A percentile compares a stretch with the other conserved stretches of the same genome.
phyloP scores from a whole-genome alignment of 2,888 invertebrate species.

The Sinopyrophorus schimmeli region DNA sequence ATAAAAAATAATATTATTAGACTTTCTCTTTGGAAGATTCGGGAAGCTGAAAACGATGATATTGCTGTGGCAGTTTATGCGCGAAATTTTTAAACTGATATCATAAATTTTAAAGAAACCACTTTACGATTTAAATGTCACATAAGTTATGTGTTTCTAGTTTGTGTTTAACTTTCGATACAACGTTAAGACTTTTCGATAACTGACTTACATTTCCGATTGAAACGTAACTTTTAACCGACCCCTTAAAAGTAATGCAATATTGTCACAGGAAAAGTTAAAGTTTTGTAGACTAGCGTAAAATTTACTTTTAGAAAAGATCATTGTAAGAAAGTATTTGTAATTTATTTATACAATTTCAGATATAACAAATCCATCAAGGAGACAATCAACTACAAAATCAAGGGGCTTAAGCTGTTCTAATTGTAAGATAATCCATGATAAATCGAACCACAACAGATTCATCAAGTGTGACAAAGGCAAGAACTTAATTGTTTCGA shows the following conservation, averaged over 20 bases:
- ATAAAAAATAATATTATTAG: too few relatives aligned
- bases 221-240: conserved; percentile 9
- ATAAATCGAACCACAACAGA: conserved; percentile 45
- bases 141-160: conserved; percentile 42
- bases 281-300: neutral
- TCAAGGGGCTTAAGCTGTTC: conserved; percentile 33
- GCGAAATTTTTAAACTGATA: conserved; percentile 15
- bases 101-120: conserved; percentile 36
- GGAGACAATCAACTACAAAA: conserved; percentile 29
- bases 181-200: conserved; percentile 37
- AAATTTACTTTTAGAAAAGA: neutral
- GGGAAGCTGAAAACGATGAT: neutral
- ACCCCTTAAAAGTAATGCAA: neutral
- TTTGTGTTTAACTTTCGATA: conserved; percentile 41
- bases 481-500: conserved; percentile 45
- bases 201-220: conserved; percentile 14
- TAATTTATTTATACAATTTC: conserved; percentile 3
- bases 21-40: too few relatives aligned
- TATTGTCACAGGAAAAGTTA: neutral
- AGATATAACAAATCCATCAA: conserved; percentile 20
- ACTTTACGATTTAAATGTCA: conserved; percentile 37
- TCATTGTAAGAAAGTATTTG: too few relatives aligned
- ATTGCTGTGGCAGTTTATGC: conserved; percentile 3
- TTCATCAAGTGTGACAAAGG: conserved; percentile 47
- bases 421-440: conserved; percentile 43